Evolutionary conservation across 2,797 vertebrate genomes (phyloP).

Genomic region (Gadopsis bispinosus): DNA sequence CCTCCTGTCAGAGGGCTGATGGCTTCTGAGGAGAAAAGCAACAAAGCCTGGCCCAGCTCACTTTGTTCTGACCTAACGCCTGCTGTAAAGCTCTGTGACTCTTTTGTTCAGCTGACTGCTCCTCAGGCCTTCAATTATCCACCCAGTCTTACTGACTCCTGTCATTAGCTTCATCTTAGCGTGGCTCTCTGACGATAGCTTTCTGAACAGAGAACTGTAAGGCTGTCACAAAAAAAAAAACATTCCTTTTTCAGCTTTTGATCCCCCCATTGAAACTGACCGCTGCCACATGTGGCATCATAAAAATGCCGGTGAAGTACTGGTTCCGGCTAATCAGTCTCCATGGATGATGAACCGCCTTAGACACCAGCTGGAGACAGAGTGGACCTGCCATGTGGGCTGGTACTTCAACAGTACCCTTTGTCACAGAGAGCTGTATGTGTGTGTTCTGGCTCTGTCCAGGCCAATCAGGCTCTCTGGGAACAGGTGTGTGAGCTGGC

Average conservation of each 20-base stretch:
- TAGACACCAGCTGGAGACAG: constrained; percentile 4
- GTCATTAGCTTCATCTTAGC: constrained; percentile 1
- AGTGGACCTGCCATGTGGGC: not conserved
- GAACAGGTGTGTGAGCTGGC: constrained; percentile 11
- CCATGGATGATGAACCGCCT: not conserved
- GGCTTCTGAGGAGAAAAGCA: constrained; percentile 5
- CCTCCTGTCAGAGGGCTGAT: constrained; percentile 11
- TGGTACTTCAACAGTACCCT: not conserved
- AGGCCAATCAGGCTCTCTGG: not conserved
- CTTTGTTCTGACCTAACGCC: constrained; percentile 14
- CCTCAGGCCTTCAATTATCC: constrained; percentile 13
- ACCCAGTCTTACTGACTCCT: constrained; percentile 16
- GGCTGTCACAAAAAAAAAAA: not conserved
- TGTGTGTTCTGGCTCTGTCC: not conserved
- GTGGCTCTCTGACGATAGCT: not conserved
- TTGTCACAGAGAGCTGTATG: not conserved
- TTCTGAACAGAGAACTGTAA: not conserved
- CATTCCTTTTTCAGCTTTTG: not conserved
- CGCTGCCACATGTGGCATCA: not conserved
- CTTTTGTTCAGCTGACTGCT: constrained; percentile 8
- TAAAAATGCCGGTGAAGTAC: not conserved
- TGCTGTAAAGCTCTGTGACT: constrained; percentile 11
- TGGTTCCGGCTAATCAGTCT: constrained; percentile 2
- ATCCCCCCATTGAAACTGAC: not conserved
- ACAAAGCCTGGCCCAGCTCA: constrained; percentile 8